Conservation (phyloP, 1,140 invertebrate genomes). For the Drosophila sp. region DNA sequence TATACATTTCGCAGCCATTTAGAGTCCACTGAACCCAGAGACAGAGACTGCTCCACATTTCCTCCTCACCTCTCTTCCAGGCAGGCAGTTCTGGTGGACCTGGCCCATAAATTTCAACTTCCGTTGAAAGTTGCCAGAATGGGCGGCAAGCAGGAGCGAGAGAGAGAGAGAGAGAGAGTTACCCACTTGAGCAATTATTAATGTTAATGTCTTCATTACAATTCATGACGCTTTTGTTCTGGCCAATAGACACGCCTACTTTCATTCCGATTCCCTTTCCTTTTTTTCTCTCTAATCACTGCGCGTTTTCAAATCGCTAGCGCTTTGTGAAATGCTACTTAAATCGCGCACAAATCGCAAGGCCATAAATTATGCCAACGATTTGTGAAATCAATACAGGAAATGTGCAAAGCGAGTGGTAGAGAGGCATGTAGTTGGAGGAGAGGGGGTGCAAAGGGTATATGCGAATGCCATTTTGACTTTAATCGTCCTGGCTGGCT, state of each 20-base stretch:
- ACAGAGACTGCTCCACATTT: neutral
- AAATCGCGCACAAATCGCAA: conserved; percentile 48
- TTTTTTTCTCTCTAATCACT: conserved; percentile 30
- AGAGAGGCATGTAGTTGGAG: too few relatives aligned
- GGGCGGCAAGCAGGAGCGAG: neutral
- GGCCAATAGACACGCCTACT: conserved; percentile 27
- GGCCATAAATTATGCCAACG: conserved; percentile 61
- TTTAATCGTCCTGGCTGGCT: conserved; percentile 52
- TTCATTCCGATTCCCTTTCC: neutral
- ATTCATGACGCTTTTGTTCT: conserved; percentile 35
- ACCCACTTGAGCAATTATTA: conserved; percentile 58
- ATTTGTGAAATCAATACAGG: conserved; percentile 68
- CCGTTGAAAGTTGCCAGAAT: conserved; percentile 1
- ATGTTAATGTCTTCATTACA: conserved; percentile 80
- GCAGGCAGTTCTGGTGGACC: neutral
- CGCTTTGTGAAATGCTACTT: conserved; percentile 33
- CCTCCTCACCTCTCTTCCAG: neutral
- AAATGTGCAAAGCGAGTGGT: neutral
- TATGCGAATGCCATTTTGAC: conserved; percentile 48
- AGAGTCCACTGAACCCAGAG: neutral
- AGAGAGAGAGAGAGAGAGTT: neutral
- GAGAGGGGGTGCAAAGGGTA: neutral
- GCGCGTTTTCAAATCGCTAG: conserved; percentile 31
- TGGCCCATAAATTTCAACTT: conserved; percentile 10
- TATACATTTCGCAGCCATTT: conserved; percentile 3